Base-by-base conservation (phyloP, 2,888 invertebrate genomes). In the Drosophila silvestris region DNA sequence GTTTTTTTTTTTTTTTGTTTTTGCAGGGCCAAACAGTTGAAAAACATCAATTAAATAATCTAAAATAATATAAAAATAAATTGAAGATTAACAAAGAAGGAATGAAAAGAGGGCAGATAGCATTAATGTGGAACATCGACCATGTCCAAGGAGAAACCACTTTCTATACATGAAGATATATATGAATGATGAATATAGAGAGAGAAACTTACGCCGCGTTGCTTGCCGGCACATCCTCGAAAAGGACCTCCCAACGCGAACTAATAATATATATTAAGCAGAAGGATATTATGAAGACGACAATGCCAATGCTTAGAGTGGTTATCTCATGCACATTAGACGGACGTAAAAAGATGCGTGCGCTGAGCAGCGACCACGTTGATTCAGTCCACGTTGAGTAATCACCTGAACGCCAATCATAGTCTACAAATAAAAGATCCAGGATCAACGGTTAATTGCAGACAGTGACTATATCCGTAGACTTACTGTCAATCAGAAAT, bases 331-430 rank as follows among this genome's bases (percentile, higher is more conserved):
- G 93, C 30, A 90, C 79, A 66, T 83, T 90, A 72, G 94, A 93
- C 74, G 97, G 96, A 85, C 95, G 94, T 69, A 98, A 94, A 93
- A 97, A 98, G 94, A 98, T 95, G 76, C 97, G 95, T 72, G 97
- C 96, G 83, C 95, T 95, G 83, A 97, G 94, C 65, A 95, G 94
- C 66, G 95, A 94, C 97, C 98, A 98, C 51, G 97, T 95, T 0
- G 97, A 97, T 94, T 98, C 98, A 28, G 97, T 96, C 98, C 98
- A 98, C 16, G 97, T 96, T 6, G 98, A 97, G 93, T 96, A 98
- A 83, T 94, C 81, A 19, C 96, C 96, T 0, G 97, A 97, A 28
- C 94, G 94, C 95, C 96, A 96, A 91, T 97, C 95, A 91, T 97
- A 97, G 89, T 95, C 97, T 97, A 82, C 4, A 70, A 57, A 32